These are phyloP conservation scores for rabbit (Oryctolagus cuniculus) DNA, from an alignment of 2,113 vertebrate species.

Conservation along the genomic window DNA sequence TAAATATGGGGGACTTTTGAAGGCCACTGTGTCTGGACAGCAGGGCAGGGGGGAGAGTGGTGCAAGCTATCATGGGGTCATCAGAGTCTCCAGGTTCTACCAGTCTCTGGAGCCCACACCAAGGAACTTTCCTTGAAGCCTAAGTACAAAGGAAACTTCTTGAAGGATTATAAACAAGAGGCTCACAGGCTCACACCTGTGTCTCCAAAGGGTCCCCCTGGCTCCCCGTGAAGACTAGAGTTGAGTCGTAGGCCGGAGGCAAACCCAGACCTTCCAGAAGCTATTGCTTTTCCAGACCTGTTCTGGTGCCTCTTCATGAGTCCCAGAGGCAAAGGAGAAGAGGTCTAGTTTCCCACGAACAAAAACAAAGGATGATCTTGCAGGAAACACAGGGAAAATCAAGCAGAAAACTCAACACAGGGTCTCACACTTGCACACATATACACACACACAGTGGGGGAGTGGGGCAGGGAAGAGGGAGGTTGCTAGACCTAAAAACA, in stretches of 20 bases:
- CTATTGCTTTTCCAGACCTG: background rate
- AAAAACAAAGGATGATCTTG: background rate
- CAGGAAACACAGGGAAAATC: background rate
- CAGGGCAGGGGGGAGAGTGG: background rate
- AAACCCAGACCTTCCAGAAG: background rate
- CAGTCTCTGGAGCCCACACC: background rate
- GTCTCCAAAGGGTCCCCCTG: background rate
- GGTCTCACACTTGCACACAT: background rate
- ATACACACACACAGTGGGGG: background rate
- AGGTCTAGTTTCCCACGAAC: background rate
- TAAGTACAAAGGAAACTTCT: background rate
- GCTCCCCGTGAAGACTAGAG: background rate
- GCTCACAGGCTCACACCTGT: background rate
- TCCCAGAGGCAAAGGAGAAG: background rate
- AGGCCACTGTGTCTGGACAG: background rate
- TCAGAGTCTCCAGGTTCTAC: background rate
- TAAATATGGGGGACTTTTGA: background rate
- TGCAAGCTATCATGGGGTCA: background rate
- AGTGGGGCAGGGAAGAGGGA: too few species aligned
- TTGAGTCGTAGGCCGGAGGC: background rate
- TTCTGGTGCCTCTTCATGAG: background rate
- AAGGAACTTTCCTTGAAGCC: background rate
- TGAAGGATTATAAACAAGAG: background rate
- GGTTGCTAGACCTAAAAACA: background rate
- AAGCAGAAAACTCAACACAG: background rate